Conservation (phyloP, 2,113 vertebrate genomes). For the Raphicerus campestris region DNA sequence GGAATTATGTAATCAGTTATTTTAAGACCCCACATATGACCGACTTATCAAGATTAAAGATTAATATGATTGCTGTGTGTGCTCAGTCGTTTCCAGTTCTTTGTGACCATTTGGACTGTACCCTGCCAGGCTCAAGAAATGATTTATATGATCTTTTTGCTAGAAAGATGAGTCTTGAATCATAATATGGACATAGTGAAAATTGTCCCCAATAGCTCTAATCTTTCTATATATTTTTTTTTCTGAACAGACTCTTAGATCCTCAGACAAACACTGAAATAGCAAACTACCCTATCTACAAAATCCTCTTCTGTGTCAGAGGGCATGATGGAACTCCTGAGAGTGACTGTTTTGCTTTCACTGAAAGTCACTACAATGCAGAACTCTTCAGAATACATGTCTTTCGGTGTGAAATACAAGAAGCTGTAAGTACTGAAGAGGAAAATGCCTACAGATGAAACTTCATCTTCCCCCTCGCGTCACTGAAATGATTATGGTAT, state of each 20-base stretch:
- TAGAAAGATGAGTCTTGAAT: not conserved
- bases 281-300: constrained; percentile 98
- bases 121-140: not conserved
- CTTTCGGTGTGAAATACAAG: constrained; percentile 98
- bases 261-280: constrained; percentile 95
- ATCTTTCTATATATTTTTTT: not conserved
- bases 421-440: constrained; percentile 88
- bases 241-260: constrained; percentile 89
- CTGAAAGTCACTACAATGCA: constrained; percentile 97
- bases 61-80: not conserved
- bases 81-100: not conserved
- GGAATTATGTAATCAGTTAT: not conserved
- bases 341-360: constrained; percentile 99
- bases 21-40: not conserved
- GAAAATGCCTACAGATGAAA: constrained; percentile 14
- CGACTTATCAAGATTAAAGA: not conserved
- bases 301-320: constrained; percentile 98
- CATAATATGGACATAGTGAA: not conserved
- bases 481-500: not conserved
- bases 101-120: not conserved
- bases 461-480: not conserved
- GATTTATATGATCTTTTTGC: not conserved
- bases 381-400: constrained; percentile 99
- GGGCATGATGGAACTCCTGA: constrained; percentile 95
- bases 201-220: not conserved